Base-by-base conservation (phyloP, 2,113 vertebrate genomes). In the Urocolius indicus region DNA sequence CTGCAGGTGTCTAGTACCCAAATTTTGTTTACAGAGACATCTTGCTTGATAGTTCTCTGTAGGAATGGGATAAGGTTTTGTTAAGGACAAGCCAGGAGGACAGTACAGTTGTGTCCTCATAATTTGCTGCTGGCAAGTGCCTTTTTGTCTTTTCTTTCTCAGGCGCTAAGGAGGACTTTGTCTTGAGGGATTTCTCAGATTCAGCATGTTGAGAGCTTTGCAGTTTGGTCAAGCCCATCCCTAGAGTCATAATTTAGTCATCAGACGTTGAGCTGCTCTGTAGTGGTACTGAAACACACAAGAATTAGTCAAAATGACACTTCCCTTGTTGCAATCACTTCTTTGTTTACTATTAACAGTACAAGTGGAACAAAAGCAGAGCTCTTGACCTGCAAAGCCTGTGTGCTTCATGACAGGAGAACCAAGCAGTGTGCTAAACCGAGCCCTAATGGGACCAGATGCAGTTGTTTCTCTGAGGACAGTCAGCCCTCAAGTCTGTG, bases 381-480 rank as follows among this genome's bases (percentile, higher is more conserved):
- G 27, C 23, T 83, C 11, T 27, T 86, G 54, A 77, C 23, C 30
- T 2, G 3, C 32, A 66, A 49, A 84, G 6, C 2, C 11, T 74
- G 24, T 0, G 0, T 76, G 45, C 41, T 23, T 2, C n/a, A 1
- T 2, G 3, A 22, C 3, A 57, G 55, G 34, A 83, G n/a, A 81
- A 41, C 11, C 23, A 30, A 48, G 49, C 46, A 29, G 7, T 45
- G 46, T 45, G 71, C 83, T 52, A 43, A 66, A 41, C 0, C 1
- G 14, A 65, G 32, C 30, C 11, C 24, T 73, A 66, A 36, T 1
- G 10, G 15, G 22, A 41, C 13, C 14, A 45, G 27, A n/a, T 62
- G 18, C 0, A 9, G 26, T 43, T 41, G 20, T 65, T 52, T 54
- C 23, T 20, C 7, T 32, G 8, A 71, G 24, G 29, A 36, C 2